phyloP scores from a whole-genome alignment of 2,888 invertebrate species.

The Drosophila ustulata region DNA sequence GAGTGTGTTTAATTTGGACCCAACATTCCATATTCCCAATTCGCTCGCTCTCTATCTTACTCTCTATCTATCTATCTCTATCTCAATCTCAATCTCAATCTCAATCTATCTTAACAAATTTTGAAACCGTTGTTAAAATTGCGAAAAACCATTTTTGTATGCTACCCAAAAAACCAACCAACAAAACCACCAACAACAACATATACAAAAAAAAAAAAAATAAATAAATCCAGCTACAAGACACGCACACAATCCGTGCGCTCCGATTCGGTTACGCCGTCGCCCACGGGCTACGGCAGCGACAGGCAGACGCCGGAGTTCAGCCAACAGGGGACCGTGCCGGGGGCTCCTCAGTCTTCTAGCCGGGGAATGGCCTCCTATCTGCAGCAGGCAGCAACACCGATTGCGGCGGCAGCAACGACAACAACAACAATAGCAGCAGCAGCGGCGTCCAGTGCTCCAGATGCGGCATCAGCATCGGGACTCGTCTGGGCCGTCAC shows the following conservation, averaged over 20 bases:
- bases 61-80: conserved; percentile 38
- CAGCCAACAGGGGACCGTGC: conserved; percentile 67
- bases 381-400: conserved; percentile 49
- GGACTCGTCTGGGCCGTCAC: conserved; percentile 94
- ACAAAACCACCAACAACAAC: conserved; percentile 39
- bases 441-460: conserved; percentile 41
- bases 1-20: conserved; percentile 29
- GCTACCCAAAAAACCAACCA: conserved; percentile 47
- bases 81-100: conserved; percentile 49
- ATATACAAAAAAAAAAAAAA: conserved; percentile 33
- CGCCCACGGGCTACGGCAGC: conserved; percentile 88
- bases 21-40: conserved; percentile 45
- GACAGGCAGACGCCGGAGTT: conserved; percentile 85
- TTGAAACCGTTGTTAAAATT: conserved; percentile 66
- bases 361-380: conserved; percentile 48
- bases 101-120: conserved; percentile 37
- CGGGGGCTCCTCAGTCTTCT: conserved; percentile 24
- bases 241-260: conserved; percentile 85
- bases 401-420: conserved; percentile 42
- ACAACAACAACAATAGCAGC: conserved; percentile 44
- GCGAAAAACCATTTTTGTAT: conserved; percentile 71
- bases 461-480: conserved; percentile 67
- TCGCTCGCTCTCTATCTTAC: conserved; percentile 59
- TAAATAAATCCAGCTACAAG: conserved; percentile 82
- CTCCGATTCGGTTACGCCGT: conserved; percentile 92